Conservation (phyloP, 2,888 invertebrate species). For the Pogonocherus hispidulus region DNA sequence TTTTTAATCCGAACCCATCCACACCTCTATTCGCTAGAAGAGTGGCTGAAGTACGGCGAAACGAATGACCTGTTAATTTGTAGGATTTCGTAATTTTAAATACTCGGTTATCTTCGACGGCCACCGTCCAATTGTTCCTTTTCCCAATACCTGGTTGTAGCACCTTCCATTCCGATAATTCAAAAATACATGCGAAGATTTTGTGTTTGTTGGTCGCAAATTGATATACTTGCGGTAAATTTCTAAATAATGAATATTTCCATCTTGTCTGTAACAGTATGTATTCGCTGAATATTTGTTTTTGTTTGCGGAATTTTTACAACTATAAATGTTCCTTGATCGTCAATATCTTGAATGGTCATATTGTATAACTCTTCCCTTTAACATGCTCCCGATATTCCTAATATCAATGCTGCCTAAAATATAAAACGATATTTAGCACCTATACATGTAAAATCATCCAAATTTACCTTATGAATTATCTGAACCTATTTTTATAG, state of each 20-base stretch:
- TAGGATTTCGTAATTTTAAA: too few species aligned
- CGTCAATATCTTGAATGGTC: neutral
- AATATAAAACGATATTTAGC: neutral
- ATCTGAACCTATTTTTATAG: too few species aligned
- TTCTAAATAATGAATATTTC: neutral
- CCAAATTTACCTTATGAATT: too few species aligned
- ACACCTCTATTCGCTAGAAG: too few species aligned
- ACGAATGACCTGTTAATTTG: too few species aligned
- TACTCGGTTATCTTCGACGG: too few species aligned
- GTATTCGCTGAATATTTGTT: neutral
- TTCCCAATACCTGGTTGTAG: neutral
- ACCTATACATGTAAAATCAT: too few species aligned
- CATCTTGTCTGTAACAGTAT: neutral
- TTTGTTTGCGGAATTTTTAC: neutral
- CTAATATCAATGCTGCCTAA: neutral
- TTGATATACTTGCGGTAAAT: neutral
- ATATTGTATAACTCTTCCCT: neutral
- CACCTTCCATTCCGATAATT: neutral
- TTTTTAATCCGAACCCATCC: too few species aligned
- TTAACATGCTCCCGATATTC: neutral
- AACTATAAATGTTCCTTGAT: neutral
- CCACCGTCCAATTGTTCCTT: neutral
- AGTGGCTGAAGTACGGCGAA: too few species aligned
- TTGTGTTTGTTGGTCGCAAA: neutral
- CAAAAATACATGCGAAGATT: neutral